Base-by-base conservation (phyloP, 2,113 vertebrate genomes). In the Corynorhinus townsendii region DNA sequence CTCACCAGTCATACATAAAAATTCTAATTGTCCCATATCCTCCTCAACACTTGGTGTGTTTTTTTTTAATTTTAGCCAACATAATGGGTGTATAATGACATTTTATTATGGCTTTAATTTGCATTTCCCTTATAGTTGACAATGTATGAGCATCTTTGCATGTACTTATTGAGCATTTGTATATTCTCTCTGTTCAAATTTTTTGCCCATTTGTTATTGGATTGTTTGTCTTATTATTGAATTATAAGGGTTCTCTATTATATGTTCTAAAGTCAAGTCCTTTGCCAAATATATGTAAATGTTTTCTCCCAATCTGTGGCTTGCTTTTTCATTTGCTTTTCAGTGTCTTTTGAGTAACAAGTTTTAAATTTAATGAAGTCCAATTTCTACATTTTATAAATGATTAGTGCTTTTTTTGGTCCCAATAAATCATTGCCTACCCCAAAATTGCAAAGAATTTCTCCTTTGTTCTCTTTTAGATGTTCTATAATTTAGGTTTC, bases 31-130 rank as follows among this genome's bases (percentile, higher is more conserved):
- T 3, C 87, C 26, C 54, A 28, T 47, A 62, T 45, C 10, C 30
- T 94, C 45, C 28, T 43, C 64, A 89, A 22, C 7, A 62, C 38
- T 68, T 90, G 20, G 8, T 54, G 26, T 68, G 84, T 1, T 52
- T 11, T 95, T 93, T 94, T 95, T 93, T 68, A 3, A 66, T 80
- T 90, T 56, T 62, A 91, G 47, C 24, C 20, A 69, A 43, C 77
- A 54, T 85, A 40, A 26, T 30, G 9, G 33, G 22, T 84, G 4
- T 30, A 20, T 81, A 62, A 54, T 68, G 11, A 10, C 56, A 85
- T 43, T 75, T 94, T 81, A 64, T 47, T n/a, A 16, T 59, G 22
- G 30, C 7, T 93, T 89, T 75, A 45, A 83, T 85, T 95, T 89
- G 7, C 26, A 76, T 72, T 72, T 90, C 71, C 24, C 54, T 89